phyloP scores from a whole-genome alignment of 2,113 vertebrate species.

The Sciurus niger region DNA sequence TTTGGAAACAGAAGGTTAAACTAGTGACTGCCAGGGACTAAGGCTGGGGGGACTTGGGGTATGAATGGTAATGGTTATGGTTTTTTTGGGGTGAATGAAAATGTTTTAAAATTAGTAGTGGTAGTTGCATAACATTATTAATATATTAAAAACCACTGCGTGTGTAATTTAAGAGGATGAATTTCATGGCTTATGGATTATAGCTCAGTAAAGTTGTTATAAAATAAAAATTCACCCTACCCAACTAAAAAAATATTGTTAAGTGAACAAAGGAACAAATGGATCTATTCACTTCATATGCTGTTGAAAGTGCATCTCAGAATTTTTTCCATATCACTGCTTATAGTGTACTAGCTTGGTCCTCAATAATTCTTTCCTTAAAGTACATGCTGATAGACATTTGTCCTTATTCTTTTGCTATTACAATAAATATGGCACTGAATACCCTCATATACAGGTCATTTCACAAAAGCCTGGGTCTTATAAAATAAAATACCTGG shows the following conservation, averaged over 20 bases:
- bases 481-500: background rate
- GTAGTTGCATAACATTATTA: background rate
- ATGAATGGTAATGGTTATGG: no score
- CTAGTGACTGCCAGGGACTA: no score
- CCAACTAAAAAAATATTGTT: background rate
- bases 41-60: no score
- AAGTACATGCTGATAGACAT: background rate
- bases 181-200: background rate
- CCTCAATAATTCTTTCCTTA: background rate
- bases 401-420: background rate
- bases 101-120: background rate
- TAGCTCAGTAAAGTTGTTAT: background rate
- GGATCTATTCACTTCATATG: conserved; percentile 10
- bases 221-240: background rate
- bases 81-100: background rate
- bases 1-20: background rate
- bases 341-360: background rate
- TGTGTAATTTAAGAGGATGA: background rate
- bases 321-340: conserved; percentile 12
- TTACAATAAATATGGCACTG: background rate
- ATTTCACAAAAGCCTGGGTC: conserved; percentile 10
- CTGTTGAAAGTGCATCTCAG: background rate
- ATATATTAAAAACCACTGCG: background rate
- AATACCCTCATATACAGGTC: background rate
- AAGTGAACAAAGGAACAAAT: conserved; percentile 16